Conservation (phyloP, 1,140 invertebrate genomes). For the Scaptomyza montana region DNA sequence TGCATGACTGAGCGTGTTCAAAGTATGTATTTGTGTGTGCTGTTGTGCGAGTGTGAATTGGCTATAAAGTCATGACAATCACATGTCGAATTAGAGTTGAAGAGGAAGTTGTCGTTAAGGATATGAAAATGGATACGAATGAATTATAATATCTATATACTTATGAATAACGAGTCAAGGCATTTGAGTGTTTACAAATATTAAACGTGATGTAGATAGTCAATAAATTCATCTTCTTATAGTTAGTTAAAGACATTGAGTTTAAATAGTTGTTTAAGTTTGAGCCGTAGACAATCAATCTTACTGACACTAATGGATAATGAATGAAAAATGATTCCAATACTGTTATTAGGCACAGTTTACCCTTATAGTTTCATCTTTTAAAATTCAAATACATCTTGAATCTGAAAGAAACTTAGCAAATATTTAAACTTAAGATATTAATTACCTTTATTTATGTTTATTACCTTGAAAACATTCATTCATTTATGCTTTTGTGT, state of each 20-base stretch:
- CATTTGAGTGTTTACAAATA: conserved; percentile 1
- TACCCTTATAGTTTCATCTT: no score
- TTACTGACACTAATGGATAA: no score
- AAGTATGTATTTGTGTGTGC: neutral
- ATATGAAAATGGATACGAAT: conserved; percentile 49
- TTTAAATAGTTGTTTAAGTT: no score
- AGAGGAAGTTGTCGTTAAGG: conserved; percentile 72
- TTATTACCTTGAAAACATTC: no score
- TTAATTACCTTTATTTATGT: no score
- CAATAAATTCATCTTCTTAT: neutral
- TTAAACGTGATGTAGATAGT: neutral
- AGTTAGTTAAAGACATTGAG: neutral
- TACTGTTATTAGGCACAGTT: no score
- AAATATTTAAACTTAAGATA: no score
- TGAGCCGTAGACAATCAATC: no score
- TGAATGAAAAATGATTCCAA: no score
- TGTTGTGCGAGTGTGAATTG: conserved; percentile 42
- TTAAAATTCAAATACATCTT: no score
- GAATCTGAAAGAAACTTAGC: no score
- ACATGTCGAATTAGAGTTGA: conserved; percentile 50
- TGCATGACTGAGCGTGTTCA: conserved; percentile 46
- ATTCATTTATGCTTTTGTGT: neutral
- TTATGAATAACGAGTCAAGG: conserved; percentile 1
- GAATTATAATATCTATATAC: conserved; percentile 13
- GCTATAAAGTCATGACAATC: conserved; percentile 60